Conservation (phyloP, 2,113 vertebrate genomes). For the Dicrurus megarhynchus region DNA sequence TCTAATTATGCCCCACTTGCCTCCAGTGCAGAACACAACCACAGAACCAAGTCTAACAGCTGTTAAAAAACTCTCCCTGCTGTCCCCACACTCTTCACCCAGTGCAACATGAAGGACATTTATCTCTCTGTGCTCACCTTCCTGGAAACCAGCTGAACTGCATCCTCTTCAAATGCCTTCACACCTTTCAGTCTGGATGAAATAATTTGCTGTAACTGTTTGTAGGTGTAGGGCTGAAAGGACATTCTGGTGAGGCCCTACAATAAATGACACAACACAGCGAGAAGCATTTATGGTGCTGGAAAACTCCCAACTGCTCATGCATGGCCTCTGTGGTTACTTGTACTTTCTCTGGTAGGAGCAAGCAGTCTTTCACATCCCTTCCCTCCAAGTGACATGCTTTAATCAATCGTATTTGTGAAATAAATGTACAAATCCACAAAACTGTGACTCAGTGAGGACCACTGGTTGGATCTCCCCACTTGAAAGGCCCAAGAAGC, state of each 20-base stretch:
- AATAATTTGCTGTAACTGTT: constrained; percentile 91
- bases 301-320: background rate
- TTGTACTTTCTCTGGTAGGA: background rate
- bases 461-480: background rate
- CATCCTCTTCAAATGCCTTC: constrained; percentile 92
- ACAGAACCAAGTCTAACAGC: background rate
- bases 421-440: background rate
- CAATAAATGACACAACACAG: background rate
- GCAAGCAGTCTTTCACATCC: background rate
- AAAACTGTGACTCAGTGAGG: background rate
- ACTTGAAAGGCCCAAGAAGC: background rate
- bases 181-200: constrained; percentile 83
- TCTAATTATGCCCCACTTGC: background rate
- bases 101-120: background rate
- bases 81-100: too few relatives aligned
- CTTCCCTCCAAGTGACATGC: background rate
- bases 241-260: constrained; percentile 96
- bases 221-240: constrained; percentile 95
- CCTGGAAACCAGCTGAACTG: constrained; percentile 90
- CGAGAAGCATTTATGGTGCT: background rate
- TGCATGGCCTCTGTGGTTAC: background rate
- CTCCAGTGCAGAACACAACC: background rate
- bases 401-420: background rate
- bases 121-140: constrained; percentile 77
- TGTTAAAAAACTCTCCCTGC: background rate